Evolutionary conservation across 2,113 vertebrate genomes (phyloP), one percentile per base, ranked within the genome.

Genomic region (Pedionomus torquatus): DNA sequence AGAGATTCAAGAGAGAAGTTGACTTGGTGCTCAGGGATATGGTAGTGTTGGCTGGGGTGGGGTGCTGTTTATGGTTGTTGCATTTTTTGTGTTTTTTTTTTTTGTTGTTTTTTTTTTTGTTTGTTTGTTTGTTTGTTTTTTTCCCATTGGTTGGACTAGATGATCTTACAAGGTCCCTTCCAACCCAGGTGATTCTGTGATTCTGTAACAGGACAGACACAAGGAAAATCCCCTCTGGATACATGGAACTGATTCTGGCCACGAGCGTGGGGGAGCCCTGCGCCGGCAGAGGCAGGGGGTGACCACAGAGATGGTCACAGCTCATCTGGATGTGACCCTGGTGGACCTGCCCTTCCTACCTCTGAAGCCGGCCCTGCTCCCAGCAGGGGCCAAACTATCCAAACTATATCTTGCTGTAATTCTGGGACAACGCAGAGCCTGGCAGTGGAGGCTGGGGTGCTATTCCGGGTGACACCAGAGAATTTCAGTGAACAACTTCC

Each of bases 171-270:
- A n/a, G n/a, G n/a, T n/a, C n/a, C n/a, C n/a, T n/a, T n/a, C n/a
- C n/a, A n/a, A n/a, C n/a, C n/a, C n/a, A n/a, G n/a, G n/a, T n/a
- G n/a, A n/a, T n/a, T n/a, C n/a, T n/a, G n/a, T n/a, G n/a, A n/a
- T n/a, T n/a, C n/a, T n/a, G n/a, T 44, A 21, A 52, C 0, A 0
- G 5, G n/a, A n/a, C 7, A 20, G 1, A 24, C 39, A 16, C 1
- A 5, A 48, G 21, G 15, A 44, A 55, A 88, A 85, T 18, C 60
- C 54, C 54, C 30, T 5, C 5, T 61, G 33, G 54, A 37, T 7
- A 9, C 8, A 10, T 0, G 14, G 76, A 74, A 52, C 4, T 3
- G 35, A n/a, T 4, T 17, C 49, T 39, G 31, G 30, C 41, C 37
- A 7, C 0, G 17, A 86, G 79, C 39, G 14, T 0, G 0, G 76